Conservation (phyloP, 2,797 vertebrate genomes). For the Crossoptilon crossoptilon region DNA sequence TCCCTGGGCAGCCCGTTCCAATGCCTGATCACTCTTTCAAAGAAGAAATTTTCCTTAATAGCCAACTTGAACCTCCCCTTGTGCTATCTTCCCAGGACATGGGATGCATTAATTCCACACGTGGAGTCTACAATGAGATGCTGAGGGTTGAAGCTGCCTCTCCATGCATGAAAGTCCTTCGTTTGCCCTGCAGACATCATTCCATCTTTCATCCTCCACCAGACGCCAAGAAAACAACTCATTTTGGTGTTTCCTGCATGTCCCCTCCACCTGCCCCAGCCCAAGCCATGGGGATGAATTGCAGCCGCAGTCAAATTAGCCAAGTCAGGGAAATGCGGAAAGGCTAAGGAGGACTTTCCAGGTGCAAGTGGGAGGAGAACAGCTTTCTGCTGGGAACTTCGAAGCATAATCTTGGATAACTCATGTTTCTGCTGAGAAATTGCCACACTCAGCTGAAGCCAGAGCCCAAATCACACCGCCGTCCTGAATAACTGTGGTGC, state of each 20-base stretch:
- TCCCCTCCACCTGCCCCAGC: too few relatives aligned
- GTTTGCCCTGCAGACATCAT: not conserved
- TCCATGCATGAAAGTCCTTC: fast-evolving
- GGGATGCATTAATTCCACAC: not conserved
- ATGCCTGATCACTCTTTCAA: not conserved
- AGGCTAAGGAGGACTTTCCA: not conserved
- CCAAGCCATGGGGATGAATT: too few relatives aligned
- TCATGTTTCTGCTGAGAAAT: fast-evolving
- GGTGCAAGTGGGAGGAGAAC: not conserved
- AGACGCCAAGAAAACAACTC: too few relatives aligned
- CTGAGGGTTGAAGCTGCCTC: not conserved
- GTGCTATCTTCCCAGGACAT: not conserved
- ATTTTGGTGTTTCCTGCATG: too few relatives aligned
- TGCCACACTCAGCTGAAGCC: not conserved
- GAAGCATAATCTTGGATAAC: not conserved
- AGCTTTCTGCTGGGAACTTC: not conserved
- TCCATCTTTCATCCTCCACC: not conserved
- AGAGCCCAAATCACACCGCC: not conserved
- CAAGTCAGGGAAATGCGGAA: not conserved
- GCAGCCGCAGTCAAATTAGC: not conserved
- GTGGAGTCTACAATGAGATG: not conserved
- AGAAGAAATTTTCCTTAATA: too few relatives aligned
- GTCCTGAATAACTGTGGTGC: not conserved
- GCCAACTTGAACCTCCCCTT: not conserved
- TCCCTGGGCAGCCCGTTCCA: not conserved